Evolutionary conservation across 2,888 invertebrate genomes (phyloP).

Genomic region (Poecilus cupreus): DNA sequence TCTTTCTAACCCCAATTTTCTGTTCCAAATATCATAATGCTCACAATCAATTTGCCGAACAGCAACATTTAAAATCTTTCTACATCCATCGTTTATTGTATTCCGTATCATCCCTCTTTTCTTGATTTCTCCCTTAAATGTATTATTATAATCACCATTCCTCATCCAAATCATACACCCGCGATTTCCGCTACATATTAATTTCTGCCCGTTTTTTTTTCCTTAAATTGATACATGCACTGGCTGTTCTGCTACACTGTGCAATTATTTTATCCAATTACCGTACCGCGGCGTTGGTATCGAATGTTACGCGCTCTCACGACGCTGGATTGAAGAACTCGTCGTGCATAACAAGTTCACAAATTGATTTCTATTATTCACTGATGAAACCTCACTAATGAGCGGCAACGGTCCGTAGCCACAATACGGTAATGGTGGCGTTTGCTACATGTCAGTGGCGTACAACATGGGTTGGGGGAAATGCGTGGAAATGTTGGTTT

Average conservation of each 20-base stretch:
- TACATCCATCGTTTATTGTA: no score
- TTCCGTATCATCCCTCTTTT: no score
- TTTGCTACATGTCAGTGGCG: neutral
- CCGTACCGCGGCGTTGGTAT: neutral
- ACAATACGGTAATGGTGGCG: conserved; percentile 6
- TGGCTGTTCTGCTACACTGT: neutral
- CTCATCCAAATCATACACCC: no score
- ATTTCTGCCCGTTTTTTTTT: neutral
- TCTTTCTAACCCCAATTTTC: no score
- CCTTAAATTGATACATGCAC: neutral
- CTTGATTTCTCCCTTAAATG: no score
- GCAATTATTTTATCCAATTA: conserved; percentile 28
- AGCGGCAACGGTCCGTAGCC: conserved; percentile 1
- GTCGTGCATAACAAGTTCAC: conserved; percentile 40
- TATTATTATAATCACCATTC: no score
- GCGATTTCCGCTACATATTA: neutral
- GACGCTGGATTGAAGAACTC: neutral
- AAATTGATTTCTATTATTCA: conserved; percentile 54
- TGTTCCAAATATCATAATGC: no score
- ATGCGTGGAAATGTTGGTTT: no score
- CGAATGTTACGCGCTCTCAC: neutral
- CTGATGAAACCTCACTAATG: conserved; percentile 53
- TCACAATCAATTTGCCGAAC: no score
- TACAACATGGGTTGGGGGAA: neutral
- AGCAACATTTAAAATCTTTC: no score